A percentile compares a stretch with the other conserved stretches of the same genome.
Conservation (phyloP, 2,797 vertebrate species). For the Sebastes elongatus region DNA sequence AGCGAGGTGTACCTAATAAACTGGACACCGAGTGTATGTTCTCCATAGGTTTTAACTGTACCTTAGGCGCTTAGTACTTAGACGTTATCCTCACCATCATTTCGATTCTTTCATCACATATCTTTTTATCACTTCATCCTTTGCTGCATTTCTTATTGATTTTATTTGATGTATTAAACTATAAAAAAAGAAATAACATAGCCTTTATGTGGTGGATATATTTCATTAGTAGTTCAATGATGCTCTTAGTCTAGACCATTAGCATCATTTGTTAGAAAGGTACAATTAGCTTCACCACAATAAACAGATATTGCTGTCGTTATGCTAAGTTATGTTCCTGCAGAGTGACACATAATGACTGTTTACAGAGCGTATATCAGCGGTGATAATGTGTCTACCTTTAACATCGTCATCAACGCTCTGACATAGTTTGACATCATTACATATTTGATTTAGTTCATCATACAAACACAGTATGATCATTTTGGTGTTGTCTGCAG, state of each 20-base stretch:
- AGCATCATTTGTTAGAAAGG: not conserved
- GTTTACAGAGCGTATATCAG: not conserved
- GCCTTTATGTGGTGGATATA: not conserved
- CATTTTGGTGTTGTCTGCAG: not conserved
- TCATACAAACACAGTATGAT: not conserved
- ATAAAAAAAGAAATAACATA: not conserved
- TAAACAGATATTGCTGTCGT: not conserved
- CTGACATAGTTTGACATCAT: not conserved
- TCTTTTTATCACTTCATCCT: not conserved
- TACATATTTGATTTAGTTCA: not conserved
- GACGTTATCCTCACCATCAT: not conserved
- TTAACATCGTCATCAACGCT: not conserved
- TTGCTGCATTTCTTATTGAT: not conserved
- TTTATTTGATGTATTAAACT: not conserved
- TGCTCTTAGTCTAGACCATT: not conserved
- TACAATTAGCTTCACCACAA: not conserved
- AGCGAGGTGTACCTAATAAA: not conserved
- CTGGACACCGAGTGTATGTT: not conserved
- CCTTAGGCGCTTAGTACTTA: not conserved
- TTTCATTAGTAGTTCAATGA: not conserved
- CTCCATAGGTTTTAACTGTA: not conserved
- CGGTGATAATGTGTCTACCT: not conserved
- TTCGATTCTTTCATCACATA: not conserved
- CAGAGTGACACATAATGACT: not conserved
- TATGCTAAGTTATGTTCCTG: not conserved